phyloP scores from a whole-genome alignment of 2,113 vertebrate species.

The Oxyura jamaicensis region DNA sequence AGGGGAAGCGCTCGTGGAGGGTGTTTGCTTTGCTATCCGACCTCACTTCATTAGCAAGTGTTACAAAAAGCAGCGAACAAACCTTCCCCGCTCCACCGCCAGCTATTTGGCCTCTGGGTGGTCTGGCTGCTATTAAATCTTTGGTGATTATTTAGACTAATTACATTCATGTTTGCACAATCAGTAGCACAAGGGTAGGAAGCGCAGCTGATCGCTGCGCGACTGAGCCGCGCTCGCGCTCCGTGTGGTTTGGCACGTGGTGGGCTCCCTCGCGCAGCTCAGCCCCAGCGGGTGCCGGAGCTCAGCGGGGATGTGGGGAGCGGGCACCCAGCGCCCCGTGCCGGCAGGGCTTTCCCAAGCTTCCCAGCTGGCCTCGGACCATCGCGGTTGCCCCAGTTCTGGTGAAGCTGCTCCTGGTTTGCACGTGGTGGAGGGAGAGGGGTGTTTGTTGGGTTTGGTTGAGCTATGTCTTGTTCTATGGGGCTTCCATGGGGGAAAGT shows the following conservation, averaged over 20 bases:
- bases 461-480: fast-evolving
- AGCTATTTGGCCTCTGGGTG: slow-evolving; percentile 69
- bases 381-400: not conserved
- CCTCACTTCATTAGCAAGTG: slow-evolving; percentile 67
- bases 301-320: slow-evolving; percentile 2
- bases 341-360: slow-evolving; percentile 17
- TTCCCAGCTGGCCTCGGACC: slow-evolving; percentile 14
- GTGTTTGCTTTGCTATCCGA: slow-evolving; percentile 64
- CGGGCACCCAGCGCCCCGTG: not conserved
- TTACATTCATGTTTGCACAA: slow-evolving; percentile 74
- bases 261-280: not conserved
- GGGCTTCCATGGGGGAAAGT: fast-evolving
- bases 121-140: slow-evolving; percentile 70
- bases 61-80: slow-evolving; percentile 58
- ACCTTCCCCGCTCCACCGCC: slow-evolving; percentile 42
- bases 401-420: not conserved
- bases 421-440: not conserved
- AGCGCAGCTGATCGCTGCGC: slow-evolving; percentile 63
- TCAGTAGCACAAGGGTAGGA: slow-evolving; percentile 67
- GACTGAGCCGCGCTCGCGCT: not conserved
- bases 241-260: slow-evolving; percentile 40
- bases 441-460: not conserved
- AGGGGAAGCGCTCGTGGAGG: slow-evolving; percentile 38
- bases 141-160: slow-evolving; percentile 72
- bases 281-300: not conserved